These are phyloP conservation scores for Heliconius nattereri DNA, from an alignment of 1,140 invertebrate genomes.

Conservation along the genomic window DNA sequence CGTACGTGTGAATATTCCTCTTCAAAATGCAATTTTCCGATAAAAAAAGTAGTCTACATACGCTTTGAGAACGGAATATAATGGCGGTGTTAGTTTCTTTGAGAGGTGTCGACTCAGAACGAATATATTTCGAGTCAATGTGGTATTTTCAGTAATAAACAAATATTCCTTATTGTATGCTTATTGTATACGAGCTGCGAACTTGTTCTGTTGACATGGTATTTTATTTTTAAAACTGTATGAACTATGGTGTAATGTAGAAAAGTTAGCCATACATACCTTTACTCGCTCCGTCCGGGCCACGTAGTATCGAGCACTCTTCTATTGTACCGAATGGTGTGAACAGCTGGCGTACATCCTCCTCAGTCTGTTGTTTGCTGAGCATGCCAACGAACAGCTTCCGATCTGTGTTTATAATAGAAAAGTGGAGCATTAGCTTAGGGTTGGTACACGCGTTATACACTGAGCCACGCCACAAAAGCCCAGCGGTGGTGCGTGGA, in stretches of 20 bases:
- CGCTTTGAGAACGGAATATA: slow-evolving; percentile 15
- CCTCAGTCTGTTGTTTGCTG: slow-evolving; percentile 99
- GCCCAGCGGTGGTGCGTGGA: slow-evolving; percentile 74
- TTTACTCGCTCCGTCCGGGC: slow-evolving; percentile 98
- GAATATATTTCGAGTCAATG: slow-evolving; percentile 1
- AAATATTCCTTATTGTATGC: neutral
- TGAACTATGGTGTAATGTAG: neutral
- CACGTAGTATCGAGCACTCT: slow-evolving; percentile 98
- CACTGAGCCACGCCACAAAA: slow-evolving; percentile 71
- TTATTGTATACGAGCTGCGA: too few species aligned
- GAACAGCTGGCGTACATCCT: slow-evolving; percentile 98
- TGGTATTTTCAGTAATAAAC: slow-evolving; percentile 2
- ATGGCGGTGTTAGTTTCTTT: slow-evolving; percentile 11
- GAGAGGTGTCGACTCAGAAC: neutral
- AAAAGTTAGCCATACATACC: slow-evolving; percentile 82
- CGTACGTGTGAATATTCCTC: slow-evolving; percentile 43
- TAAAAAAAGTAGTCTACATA: slow-evolving; percentile 8
- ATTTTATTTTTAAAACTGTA: neutral
- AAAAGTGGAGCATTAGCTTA: slow-evolving; percentile 42
- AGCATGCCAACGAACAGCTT: slow-evolving; percentile 99
- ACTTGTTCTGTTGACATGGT: neutral
- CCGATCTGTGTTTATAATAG: slow-evolving; percentile 86
- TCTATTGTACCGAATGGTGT: slow-evolving; percentile 98
- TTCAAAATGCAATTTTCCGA: slow-evolving; percentile 28
- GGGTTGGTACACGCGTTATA: slow-evolving; percentile 21